These are phyloP conservation scores for Drusus annulatus DNA, from an alignment of 1,140 invertebrate genomes.

Conservation along the genomic window DNA sequence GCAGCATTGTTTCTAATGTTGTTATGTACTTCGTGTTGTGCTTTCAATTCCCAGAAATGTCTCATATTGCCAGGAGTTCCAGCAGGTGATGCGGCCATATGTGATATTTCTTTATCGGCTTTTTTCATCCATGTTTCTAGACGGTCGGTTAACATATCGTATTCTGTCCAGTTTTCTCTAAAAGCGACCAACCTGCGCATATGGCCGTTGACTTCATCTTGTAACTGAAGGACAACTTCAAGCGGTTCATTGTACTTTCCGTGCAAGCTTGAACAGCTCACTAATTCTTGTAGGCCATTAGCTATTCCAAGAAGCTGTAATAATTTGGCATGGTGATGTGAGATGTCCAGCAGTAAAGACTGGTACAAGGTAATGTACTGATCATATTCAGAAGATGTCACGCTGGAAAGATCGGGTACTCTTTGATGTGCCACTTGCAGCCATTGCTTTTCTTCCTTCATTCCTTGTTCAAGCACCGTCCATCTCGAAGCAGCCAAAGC, in stretches of 20 bases:
- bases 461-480: constrained; percentile 84
- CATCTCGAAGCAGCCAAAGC: constrained; percentile 86
- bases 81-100: constrained; percentile 69
- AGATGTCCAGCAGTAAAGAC: constrained; percentile 82
- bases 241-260: constrained; percentile 79
- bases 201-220: constrained; percentile 81
- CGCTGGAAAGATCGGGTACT: constrained; percentile 82
- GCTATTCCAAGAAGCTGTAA: constrained; percentile 81
- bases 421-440: constrained; percentile 84
- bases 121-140: constrained; percentile 82
- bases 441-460: constrained; percentile 87
- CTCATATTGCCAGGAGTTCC: constrained; percentile 80
- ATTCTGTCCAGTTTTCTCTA: constrained; percentile 82
- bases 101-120: constrained; percentile 77
- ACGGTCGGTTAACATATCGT: constrained; percentile 80
- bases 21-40: constrained; percentile 89
- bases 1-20: constrained; percentile 81
- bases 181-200: constrained; percentile 80
- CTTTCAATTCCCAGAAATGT: constrained; percentile 90
- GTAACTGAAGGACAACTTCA: constrained; percentile 79
- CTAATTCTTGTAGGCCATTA: constrained; percentile 80
- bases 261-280: constrained; percentile 81
- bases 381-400: constrained; percentile 86
- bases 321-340: constrained; percentile 83
- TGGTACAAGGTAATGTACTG: constrained; percentile 88